Percentiles rank a stretch among this genome's conserved stretches.
phyloP scores from a whole-genome alignment of 1,140 invertebrate genomes.

The Caerostris extrusa region DNA sequence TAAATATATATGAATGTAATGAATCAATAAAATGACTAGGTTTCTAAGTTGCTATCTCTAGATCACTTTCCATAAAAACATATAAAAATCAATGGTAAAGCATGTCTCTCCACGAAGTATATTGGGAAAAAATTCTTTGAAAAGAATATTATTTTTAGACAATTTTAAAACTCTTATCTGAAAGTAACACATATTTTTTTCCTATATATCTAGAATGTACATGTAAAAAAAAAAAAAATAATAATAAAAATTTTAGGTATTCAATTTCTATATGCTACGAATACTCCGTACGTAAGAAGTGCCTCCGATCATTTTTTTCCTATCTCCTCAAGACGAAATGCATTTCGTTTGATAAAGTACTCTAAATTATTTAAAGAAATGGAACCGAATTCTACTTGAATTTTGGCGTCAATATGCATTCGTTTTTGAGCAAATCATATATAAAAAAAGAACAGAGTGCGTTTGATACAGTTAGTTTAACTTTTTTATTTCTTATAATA shows the following conservation, averaged over 20 bases:
- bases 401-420: background rate
- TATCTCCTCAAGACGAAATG: background rate
- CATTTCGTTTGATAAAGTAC: constrained; percentile 7
- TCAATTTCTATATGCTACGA: background rate
- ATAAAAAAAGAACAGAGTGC: background rate
- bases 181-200: background rate
- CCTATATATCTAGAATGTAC: background rate
- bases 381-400: constrained; percentile 1
- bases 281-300: background rate
- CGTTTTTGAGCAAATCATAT: background rate
- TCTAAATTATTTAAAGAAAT: constrained; percentile 25
- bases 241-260: background rate
- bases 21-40: background rate
- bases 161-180: background rate
- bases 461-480: too few relatives aligned
- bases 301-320: background rate
- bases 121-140: background rate
- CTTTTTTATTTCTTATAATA: too few relatives aligned
- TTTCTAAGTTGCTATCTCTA: background rate
- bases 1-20: background rate
- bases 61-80: background rate
- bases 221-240: background rate
- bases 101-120: background rate
- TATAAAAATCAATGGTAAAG: background rate
- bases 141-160: background rate